phyloP scores from a whole-genome alignment of 2,113 vertebrate genomes.

The Silurus asotus region DNA sequence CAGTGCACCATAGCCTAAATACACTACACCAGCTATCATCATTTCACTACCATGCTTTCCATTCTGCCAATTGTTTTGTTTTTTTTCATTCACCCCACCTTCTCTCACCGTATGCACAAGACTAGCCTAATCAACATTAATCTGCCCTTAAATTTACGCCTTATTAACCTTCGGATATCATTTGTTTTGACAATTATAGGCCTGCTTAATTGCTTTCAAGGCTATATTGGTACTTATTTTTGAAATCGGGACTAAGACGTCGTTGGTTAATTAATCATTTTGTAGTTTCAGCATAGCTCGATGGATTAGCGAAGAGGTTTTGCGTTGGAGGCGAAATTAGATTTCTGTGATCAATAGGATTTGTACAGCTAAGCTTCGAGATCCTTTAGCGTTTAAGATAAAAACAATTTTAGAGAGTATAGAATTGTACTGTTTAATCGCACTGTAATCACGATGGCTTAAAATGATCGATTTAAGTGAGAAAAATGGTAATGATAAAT shows the following conservation, averaged over 20 bases:
- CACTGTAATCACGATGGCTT: background rate
- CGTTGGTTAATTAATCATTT: constrained; percentile 68
- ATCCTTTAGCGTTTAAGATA: background rate
- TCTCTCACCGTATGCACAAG: background rate
- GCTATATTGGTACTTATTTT: constrained; percentile 71
- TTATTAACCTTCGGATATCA: constrained; percentile 73
- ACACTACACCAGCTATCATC: background rate
- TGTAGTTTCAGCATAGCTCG: constrained; percentile 46
- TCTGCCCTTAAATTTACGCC: constrained; percentile 72
- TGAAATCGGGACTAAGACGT: constrained; percentile 65
- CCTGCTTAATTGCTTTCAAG: constrained; percentile 67
- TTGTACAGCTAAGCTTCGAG: constrained; percentile 20
- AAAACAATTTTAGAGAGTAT: background rate
- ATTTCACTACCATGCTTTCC: background rate
- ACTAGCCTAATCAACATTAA: constrained; percentile 63
- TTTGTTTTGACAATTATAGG: constrained; percentile 73
- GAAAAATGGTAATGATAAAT: no score
- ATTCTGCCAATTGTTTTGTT: background rate
- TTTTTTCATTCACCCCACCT: background rate
- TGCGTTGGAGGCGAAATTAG: constrained; percentile 20
- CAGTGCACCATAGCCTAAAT: background rate
- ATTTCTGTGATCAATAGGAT: constrained; percentile 20
- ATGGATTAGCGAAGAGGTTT: constrained; percentile 41
- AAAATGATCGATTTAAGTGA: background rate
- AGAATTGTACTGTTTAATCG: background rate